phyloP scores from a whole-genome alignment of 2,888 invertebrate genomes.

The Ligdia adustata region DNA sequence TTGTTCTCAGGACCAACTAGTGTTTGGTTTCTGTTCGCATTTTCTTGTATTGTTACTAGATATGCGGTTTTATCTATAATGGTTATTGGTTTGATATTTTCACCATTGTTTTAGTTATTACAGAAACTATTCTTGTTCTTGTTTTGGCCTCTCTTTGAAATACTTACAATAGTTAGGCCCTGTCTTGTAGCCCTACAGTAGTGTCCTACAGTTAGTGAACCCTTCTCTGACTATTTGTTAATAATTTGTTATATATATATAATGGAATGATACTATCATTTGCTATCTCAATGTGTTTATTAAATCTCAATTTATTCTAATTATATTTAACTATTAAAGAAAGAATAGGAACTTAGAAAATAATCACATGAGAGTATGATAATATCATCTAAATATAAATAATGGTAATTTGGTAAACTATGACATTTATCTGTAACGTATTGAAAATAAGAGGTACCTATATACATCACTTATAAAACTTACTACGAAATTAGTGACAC shows the following conservation, averaged over 20 bases:
- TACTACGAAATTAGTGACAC: not conserved
- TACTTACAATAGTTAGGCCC: conserved; percentile 32
- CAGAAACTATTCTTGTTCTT: no score
- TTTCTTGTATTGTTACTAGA: no score
- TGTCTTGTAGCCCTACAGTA: conserved; percentile 15
- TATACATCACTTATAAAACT: no score
- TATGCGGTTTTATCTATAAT: no score
- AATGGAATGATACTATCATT: conserved; percentile 39
- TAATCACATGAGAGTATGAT: conserved; percentile 26
- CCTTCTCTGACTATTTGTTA: no score
- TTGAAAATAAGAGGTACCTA: not conserved
- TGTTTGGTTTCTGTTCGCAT: no score
- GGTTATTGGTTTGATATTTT: no score
- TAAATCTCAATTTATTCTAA: conserved; percentile 17
- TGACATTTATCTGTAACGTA: not conserved
- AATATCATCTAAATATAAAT: conserved; percentile 17
- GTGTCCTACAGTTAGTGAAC: no score
- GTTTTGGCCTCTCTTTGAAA: conserved; percentile 43
- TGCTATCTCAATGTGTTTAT: conserved; percentile 26
- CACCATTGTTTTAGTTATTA: no score
- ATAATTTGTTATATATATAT: conserved; percentile 23
- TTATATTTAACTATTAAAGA: conserved; percentile 18
- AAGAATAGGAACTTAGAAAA: conserved; percentile 35
- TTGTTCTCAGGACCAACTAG: no score
- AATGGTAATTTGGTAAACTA: not conserved